Percentiles rank a stretch among this genome's conserved stretches.
phyloP scores from a whole-genome alignment of 1,140 invertebrate species.

The Anthonomus grandis region DNA sequence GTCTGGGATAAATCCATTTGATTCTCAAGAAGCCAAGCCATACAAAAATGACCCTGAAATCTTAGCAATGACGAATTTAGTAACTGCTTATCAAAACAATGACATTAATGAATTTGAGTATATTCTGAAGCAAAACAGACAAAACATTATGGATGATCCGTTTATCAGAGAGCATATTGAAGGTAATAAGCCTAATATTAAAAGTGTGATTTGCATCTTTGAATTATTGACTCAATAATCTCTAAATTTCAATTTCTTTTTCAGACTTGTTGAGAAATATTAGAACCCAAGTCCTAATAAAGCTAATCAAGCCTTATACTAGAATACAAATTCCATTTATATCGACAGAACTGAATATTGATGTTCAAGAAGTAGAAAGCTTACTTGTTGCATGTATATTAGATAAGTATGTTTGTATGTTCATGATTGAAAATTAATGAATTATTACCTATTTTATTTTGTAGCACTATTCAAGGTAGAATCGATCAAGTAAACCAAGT shows the following conservation, averaged over 20 bases:
- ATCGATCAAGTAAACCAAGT: constrained; percentile 98
- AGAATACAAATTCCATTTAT: constrained; percentile 98
- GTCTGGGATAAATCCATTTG: constrained; percentile 99
- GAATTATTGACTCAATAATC: neutral
- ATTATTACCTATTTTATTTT: constrained; percentile 19
- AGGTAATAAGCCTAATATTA: constrained; percentile 56
- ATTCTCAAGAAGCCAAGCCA: constrained; percentile 99
- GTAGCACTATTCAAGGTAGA: constrained; percentile 84
- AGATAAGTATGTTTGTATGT: constrained; percentile 70
- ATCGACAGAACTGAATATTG: constrained; percentile 96
- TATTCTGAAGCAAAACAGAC: constrained; percentile 91
- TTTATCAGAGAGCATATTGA: constrained; percentile 99
- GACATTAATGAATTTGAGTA: constrained; percentile 98
- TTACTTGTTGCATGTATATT: constrained; percentile 98
- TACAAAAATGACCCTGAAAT: constrained; percentile 99
- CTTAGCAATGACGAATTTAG: constrained; percentile 98
- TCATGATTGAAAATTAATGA: neutral
- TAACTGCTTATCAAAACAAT: constrained; percentile 98
- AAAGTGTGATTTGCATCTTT: neutral
- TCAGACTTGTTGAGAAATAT: constrained; percentile 93
- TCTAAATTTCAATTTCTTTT: too few relatives aligned
- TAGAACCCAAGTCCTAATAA: constrained; percentile 96
- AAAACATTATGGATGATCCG: constrained; percentile 98
- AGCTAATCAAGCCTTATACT: constrained; percentile 97
- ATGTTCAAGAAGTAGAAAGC: constrained; percentile 93